Evolutionary conservation across 2,797 vertebrate genomes (phyloP), one percentile per base, ranked within the genome.

Genomic region (Paratrypauchen microcephalus): DNA sequence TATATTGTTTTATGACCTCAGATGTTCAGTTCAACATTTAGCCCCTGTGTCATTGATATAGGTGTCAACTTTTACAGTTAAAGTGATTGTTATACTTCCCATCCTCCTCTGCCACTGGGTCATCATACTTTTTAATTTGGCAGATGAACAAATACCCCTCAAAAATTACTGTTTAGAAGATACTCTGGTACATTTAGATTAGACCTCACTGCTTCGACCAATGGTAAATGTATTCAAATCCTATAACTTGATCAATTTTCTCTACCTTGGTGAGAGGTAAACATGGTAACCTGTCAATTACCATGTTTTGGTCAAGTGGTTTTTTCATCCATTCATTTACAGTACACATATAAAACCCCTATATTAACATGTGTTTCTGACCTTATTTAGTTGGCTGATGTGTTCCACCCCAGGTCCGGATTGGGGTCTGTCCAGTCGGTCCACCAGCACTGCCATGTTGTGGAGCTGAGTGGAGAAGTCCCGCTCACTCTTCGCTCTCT

Each of bases 401-500:
- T 92, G 89, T 69, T 95, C 90, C 0, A 88, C 3, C 2, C 90
- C 75, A 0, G 90, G 83, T 13, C 81, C 80, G 41, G 91, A 87
- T 82, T 93, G 91, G 1, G 93, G 64, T 1, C 92, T 67, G 19
- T 97, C 96, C 86, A 95, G 84, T 80, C 94, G 95, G 74, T 95
- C 95, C 58, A 91, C 93, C 57, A 94, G 78, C 58, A 82, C 80
- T 19, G 88, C 90, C 96, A 98, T 97, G 80, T 97, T 93, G 71
- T 96, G 97, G 73, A 99, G 92, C 86, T 97, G 92, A 3, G 90
- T 86, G 0, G 95, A 95, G 0, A 99, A 98, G 66, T 99, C 97
- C 4, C 95, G 87, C 85, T 99, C 96, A 0, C 96, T 96, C 92
- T 96, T 98, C 0, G 95, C 94, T 0, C 97, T 91, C 90, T 98